phyloP scores from a whole-genome alignment of 2,888 invertebrate species.

The Campaea margaritaria region DNA sequence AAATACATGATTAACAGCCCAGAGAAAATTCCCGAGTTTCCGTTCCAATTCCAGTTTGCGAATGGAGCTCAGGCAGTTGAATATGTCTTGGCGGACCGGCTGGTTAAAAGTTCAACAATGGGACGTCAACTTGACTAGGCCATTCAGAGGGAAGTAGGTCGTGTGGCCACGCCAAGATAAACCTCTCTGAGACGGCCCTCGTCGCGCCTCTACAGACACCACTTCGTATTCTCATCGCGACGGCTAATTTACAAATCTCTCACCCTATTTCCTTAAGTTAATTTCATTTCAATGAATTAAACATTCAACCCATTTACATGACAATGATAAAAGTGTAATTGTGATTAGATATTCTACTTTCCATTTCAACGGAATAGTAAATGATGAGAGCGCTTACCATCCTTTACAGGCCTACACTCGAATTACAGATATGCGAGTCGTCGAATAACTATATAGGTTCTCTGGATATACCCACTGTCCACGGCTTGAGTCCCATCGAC shows the following conservation, averaged over 20 bases:
- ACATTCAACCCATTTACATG: conserved; percentile 5
- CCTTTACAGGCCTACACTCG: neutral
- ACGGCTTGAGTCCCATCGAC: too few relatives aligned
- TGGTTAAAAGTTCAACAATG: conserved; percentile 57
- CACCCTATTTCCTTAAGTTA: conserved; percentile 7
- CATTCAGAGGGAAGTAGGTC: conserved; percentile 61
- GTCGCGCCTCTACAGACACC: conserved; percentile 34
- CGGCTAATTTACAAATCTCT: conserved; percentile 19
- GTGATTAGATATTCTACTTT: neutral
- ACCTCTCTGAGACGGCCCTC: conserved; percentile 46
- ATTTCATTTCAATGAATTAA: conserved; percentile 14
- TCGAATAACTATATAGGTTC: too few relatives aligned
- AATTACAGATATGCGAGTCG: too few relatives aligned
- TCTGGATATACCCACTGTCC: too few relatives aligned
- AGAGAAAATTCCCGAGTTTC: neutral
- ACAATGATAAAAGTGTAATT: conserved; percentile 3
- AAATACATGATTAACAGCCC: neutral
- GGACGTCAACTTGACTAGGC: conserved; percentile 50
- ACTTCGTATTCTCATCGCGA: conserved; percentile 18
- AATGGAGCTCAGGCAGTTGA: conserved; percentile 32
- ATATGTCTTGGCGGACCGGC: conserved; percentile 39
- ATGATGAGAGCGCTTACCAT: neutral
- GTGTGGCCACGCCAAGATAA: conserved; percentile 54
- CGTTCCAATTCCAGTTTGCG: conserved; percentile 19
- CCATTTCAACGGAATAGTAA: conserved; percentile 1